Evolutionary conservation across 2,797 vertebrate genomes (phyloP), one percentile per base, ranked within the genome.

Genomic region (Chrysocyon brachyurus): DNA sequence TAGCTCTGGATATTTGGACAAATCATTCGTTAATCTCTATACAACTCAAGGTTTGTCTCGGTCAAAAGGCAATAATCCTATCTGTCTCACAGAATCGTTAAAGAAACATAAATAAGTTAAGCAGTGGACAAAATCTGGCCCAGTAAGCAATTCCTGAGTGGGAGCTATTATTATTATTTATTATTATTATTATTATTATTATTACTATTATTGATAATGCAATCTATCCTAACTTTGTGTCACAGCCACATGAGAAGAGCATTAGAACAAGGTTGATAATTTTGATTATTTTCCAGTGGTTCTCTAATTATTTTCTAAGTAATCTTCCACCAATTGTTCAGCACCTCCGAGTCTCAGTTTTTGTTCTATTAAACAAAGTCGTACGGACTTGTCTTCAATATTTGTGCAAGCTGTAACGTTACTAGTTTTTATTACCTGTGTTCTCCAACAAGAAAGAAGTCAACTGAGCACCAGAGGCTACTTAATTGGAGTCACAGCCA

Each of bases 371-470:
- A 66, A 40, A 57, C 22, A 28, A 3, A 7, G 0, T 31, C 17
- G 0, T 7, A 19, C 3, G 4, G 33, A 33, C 3, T 12, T 11
- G 22, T 12, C n/a, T 46, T 28, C 1, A 8, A 7, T 19, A 0
- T 85, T 12, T n/a, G 2, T 19, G 1, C 54, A 15, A 15, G 52
- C n/a, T 26, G 5, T 46, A 54, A 56, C 10, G 11, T 2, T 11
- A 12, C 19, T 12, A 1, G 3, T 46, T 75, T 84, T 81, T 61
- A 33, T 33, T 31, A 6, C 2, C 10, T 52, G 1, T 54, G 17
- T 24, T 63, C 12, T 46, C 52, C n/a, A 8, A 15, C 0, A n/a
- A 66, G 40, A 57, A 56, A 28, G 19, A 8, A 5, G 2, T 22
- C 24, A n/a, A 5, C 3, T 0, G 57, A 49, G 3, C 10, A 33